Evolutionary conservation across 2,797 vertebrate species (phyloP).

Genomic region (Squalus acanthias): DNA sequence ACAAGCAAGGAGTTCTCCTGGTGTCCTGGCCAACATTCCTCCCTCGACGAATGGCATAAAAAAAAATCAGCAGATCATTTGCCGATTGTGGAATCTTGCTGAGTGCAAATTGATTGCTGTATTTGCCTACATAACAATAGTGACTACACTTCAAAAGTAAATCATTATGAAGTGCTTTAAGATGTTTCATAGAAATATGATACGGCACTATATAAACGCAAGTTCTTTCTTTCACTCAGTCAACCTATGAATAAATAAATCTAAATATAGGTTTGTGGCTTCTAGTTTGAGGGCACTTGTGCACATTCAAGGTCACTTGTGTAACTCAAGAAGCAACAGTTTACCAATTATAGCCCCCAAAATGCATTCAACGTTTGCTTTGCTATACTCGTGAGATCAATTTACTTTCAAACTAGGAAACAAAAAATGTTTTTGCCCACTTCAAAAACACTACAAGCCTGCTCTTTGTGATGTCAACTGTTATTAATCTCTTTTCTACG

Average conservation of each 20-base stretch:
- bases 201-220: background rate
- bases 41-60: background rate
- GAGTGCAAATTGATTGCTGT: background rate
- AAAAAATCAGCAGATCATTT: background rate
- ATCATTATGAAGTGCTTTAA: background rate
- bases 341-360: background rate
- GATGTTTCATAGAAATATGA: background rate
- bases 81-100: background rate
- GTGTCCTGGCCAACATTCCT: background rate
- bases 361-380: conserved; percentile 9
- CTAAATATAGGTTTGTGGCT: background rate
- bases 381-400: background rate
- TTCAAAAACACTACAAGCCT: background rate
- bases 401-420: background rate
- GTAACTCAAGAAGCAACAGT: background rate
- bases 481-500: conserved; percentile 1
- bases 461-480: background rate
- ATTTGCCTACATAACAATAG: background rate
- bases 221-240: background rate
- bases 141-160: background rate
- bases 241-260: background rate
- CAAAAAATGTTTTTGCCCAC: background rate
- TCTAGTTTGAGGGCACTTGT: background rate
- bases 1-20: background rate
- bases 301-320: background rate